phyloP scores from a whole-genome alignment of 2,888 invertebrate genomes.

The Plebejus melissa region DNA sequence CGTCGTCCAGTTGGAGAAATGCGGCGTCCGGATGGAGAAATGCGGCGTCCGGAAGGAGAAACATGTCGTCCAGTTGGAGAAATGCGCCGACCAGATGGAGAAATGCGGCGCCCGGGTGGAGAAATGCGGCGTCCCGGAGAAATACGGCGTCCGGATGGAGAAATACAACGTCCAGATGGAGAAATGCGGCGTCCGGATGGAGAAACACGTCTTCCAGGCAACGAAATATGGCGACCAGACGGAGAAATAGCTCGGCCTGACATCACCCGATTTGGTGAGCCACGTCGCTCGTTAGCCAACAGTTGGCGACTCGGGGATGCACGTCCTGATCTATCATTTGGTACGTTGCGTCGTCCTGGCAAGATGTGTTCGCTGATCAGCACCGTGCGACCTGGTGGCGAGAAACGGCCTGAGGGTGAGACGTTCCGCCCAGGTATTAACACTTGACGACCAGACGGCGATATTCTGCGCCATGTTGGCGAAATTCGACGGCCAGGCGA shows the following conservation, averaged over 20 bases:
- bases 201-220: conserved; percentile 20
- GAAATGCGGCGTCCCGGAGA: conserved; percentile 29
- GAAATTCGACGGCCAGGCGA: neutral
- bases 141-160: conserved; percentile 29
- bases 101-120: conserved; percentile 20
- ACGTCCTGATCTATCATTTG: neutral
- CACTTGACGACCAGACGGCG: conserved; percentile 8
- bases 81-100: neutral
- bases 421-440: neutral
- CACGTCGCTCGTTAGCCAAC: neutral
- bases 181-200: conserved; percentile 32
- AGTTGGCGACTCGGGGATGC: neutral
- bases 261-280: neutral
- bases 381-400: neutral
- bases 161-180: conserved; percentile 33
- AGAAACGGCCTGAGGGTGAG: neutral
- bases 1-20: conserved; percentile 30
- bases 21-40: conserved; percentile 35
- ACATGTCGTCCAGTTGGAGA: conserved; percentile 30
- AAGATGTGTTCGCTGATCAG: neutral
- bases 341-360: neutral
- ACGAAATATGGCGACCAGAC: conserved; percentile 11
- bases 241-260: conserved; percentile 33
- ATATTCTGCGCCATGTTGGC: neutral
- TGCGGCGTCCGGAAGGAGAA: conserved; percentile 31